Evolutionary conservation across 2,888 invertebrate genomes (phyloP).

Genomic region (Cheilosia impressa): DNA sequence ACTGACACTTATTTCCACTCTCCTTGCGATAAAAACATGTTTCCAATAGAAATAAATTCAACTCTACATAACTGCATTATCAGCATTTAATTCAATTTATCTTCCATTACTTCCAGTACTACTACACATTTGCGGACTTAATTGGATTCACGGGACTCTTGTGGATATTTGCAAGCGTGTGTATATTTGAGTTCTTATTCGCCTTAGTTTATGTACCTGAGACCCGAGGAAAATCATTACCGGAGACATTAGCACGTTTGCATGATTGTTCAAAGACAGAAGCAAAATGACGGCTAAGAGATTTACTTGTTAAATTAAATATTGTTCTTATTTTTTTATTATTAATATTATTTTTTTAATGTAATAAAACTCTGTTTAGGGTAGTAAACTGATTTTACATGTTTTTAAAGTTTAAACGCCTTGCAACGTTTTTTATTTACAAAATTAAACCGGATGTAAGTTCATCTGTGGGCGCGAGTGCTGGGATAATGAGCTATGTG

Average conservation of each 20-base stretch:
- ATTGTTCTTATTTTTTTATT: background rate
- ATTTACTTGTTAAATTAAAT: background rate
- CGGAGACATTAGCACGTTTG: conserved; percentile 74
- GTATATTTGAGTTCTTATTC: conserved; percentile 78
- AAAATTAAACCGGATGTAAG: no score
- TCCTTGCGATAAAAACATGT: no score
- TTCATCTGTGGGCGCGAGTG: no score
- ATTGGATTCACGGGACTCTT: conserved; percentile 77
- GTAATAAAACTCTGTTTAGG: background rate
- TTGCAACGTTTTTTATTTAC: no score
- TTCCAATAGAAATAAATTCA: background rate
- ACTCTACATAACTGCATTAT: background rate
- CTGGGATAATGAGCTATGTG: no score
- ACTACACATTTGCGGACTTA: conserved; percentile 76
- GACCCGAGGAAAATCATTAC: conserved; percentile 78
- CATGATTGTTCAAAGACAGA: conserved; percentile 31
- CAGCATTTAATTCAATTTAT: background rate
- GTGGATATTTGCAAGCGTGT: conserved; percentile 79
- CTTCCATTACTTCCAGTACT: conserved; percentile 64
- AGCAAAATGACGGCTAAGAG: background rate
- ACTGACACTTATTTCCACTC: no score
- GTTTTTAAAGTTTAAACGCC: background rate
- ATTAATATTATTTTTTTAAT: background rate
- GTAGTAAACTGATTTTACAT: background rate
- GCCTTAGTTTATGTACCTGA: conserved; percentile 79